These are phyloP conservation scores for Caenorhabditis sp. DNA, from an alignment of 2,888 invertebrate genomes.

Conservation along the genomic window DNA sequence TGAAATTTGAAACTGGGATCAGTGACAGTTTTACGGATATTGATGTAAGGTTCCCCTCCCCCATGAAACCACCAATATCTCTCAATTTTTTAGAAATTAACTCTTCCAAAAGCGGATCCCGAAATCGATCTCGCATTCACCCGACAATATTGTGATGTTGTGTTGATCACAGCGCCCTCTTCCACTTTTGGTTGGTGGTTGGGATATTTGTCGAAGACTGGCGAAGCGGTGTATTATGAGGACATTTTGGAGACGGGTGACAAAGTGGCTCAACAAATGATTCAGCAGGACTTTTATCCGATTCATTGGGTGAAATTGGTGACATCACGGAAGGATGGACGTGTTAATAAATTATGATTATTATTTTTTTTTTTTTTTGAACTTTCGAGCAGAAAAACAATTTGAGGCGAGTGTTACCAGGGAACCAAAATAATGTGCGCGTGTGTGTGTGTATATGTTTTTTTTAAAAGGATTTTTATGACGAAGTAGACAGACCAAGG, in stretches of 20 bases:
- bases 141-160: neutral
- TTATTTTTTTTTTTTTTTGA: too few species aligned
- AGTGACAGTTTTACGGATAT: too few species aligned
- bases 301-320: slow-evolving; percentile 12
- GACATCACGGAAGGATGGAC: neutral
- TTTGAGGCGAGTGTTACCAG: too few species aligned
- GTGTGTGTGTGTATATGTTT: too few species aligned
- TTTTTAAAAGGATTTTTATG: too few species aligned
- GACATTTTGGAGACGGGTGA: slow-evolving; percentile 24
- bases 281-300: slow-evolving; percentile 17
- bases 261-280: slow-evolving; percentile 16
- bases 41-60: too few species aligned
- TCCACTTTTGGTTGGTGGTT: slow-evolving; percentile 32
- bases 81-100: neutral
- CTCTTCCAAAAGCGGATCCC: neutral
- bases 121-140: neutral
- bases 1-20: too few species aligned
- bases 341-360: neutral
- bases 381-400: too few species aligned
- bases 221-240: slow-evolving; percentile 16
- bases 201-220: slow-evolving; percentile 17
- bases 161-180: slow-evolving; percentile 11
- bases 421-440: too few species aligned
- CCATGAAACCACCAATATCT: too few species aligned
- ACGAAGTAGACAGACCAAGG: too few species aligned